phyloP scores from a whole-genome alignment of 2,888 invertebrate species.

The Stenchaetothrips biformis region DNA sequence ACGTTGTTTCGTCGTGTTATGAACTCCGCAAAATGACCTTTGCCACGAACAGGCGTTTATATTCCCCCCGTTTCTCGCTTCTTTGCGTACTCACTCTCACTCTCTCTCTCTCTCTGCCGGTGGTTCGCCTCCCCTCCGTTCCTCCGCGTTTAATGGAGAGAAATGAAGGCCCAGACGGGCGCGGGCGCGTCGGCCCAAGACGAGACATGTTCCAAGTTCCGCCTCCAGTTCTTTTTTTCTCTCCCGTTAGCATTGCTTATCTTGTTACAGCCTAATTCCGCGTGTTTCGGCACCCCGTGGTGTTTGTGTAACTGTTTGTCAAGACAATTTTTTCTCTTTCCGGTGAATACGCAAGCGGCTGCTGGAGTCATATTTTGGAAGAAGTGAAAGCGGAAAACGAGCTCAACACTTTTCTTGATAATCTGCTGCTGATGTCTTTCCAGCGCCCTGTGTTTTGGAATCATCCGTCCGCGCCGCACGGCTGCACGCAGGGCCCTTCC shows the following conservation, averaged over 20 bases:
- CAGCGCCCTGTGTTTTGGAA: not conserved
- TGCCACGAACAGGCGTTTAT: slow-evolving; percentile 13
- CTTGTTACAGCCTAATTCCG: too few species aligned
- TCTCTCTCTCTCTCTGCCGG: not conserved
- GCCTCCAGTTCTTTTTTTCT: not conserved
- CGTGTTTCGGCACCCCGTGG: too few species aligned
- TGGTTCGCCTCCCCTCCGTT: not conserved
- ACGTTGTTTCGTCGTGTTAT: not conserved
- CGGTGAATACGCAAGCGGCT: too few species aligned
- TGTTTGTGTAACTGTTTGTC: too few species aligned
- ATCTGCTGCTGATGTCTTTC: too few species aligned
- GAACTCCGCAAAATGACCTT: slow-evolving; percentile 1
- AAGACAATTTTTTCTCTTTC: too few species aligned
- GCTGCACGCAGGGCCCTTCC: too few species aligned
- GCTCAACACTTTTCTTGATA: too few species aligned
- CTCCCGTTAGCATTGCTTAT: not conserved
- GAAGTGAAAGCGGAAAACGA: too few species aligned
- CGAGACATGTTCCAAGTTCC: not conserved
- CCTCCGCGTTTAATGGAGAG: not conserved
- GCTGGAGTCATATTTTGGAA: too few species aligned
- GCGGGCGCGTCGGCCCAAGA: too few species aligned
- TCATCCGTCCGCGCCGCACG: not conserved
- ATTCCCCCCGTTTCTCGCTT: not conserved
- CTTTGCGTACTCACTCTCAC: not conserved
- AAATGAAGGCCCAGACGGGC: not conserved